phyloP scores from a whole-genome alignment of 2,113 vertebrate genomes.

The Dunckerocampus dactyliophorus region DNA sequence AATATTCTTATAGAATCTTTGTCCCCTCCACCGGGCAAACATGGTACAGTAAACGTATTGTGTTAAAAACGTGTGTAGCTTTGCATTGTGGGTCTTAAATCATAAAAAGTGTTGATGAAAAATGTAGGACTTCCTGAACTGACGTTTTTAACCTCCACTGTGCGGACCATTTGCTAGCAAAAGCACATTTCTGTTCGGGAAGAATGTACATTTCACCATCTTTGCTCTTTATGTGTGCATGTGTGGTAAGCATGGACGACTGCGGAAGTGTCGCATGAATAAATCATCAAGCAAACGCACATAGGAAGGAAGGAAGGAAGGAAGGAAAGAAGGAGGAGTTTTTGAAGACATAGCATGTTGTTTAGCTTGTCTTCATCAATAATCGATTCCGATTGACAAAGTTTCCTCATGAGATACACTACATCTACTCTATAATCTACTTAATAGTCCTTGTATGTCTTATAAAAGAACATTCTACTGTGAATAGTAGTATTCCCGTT shows the following conservation, averaged over 20 bases:
- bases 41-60: background rate
- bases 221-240: background rate
- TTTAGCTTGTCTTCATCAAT: conserved; percentile 41
- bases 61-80: background rate
- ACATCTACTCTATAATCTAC: background rate
- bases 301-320: background rate
- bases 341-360: conserved; percentile 24
- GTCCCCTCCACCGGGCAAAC: background rate
- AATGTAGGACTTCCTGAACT: conserved; percentile 30
- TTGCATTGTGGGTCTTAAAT: background rate
- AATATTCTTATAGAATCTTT: too few species aligned
- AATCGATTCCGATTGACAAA: conserved; percentile 29
- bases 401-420: conserved; percentile 10
- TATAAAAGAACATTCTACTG: too few species aligned
- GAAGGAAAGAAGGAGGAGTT: conserved; percentile 7
- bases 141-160: conserved; percentile 23
- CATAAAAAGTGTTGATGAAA: conserved; percentile 31
- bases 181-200: conserved; percentile 1
- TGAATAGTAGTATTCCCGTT: too few species aligned
- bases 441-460: conserved; percentile 1
- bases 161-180: conserved; percentile 5
- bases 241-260: too few species aligned
- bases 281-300: conserved; percentile 51
- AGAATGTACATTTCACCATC: background rate
- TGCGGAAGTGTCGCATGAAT: conserved; percentile 44